Conservation (phyloP, 1,140 invertebrate genomes). For the Doryteuthis pealeii region DNA sequence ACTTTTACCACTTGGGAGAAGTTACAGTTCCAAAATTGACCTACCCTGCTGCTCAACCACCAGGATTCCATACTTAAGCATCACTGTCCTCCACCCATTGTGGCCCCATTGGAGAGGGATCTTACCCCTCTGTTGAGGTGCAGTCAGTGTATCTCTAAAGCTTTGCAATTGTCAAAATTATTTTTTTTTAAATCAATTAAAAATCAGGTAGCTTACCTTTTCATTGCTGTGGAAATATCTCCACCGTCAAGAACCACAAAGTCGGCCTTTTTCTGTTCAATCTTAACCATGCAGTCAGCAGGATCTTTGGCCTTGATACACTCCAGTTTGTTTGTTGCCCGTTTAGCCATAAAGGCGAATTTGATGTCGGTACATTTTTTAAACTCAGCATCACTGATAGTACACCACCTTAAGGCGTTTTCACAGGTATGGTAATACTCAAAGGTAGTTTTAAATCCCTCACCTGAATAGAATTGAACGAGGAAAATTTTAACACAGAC, state of each 20-base stretch:
- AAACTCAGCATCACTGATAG: slow-evolving; percentile 82
- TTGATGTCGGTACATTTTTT: slow-evolving; percentile 90
- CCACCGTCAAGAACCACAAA: slow-evolving; percentile 84
- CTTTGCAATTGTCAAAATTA: too few species aligned
- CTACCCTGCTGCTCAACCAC: too few species aligned
- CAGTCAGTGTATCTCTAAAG: too few species aligned
- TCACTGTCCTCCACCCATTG: too few species aligned
- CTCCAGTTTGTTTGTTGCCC: slow-evolving; percentile 13
- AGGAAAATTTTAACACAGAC: too few species aligned
- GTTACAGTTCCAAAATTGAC: too few species aligned
- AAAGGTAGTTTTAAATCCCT: slow-evolving; percentile 19
- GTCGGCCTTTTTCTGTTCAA: slow-evolving; percentile 75
- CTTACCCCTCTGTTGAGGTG: too few species aligned
- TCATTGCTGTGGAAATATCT: slow-evolving; percentile 72
- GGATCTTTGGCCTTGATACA: slow-evolving; percentile 47
- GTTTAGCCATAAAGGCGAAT: slow-evolving; percentile 62
- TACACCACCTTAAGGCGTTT: slow-evolving; percentile 64
- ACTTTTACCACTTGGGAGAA: too few species aligned
- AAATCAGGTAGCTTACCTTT: too few species aligned
- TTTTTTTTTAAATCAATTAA: too few species aligned
- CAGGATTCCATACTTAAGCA: too few species aligned
- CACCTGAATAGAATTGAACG: slow-evolving; percentile 15
- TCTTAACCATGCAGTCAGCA: slow-evolving; percentile 74
- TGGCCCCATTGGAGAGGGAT: too few species aligned
- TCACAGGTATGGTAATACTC: slow-evolving; percentile 17